Conservation (phyloP, 2,888 invertebrate species). For the Patella caerulea region DNA sequence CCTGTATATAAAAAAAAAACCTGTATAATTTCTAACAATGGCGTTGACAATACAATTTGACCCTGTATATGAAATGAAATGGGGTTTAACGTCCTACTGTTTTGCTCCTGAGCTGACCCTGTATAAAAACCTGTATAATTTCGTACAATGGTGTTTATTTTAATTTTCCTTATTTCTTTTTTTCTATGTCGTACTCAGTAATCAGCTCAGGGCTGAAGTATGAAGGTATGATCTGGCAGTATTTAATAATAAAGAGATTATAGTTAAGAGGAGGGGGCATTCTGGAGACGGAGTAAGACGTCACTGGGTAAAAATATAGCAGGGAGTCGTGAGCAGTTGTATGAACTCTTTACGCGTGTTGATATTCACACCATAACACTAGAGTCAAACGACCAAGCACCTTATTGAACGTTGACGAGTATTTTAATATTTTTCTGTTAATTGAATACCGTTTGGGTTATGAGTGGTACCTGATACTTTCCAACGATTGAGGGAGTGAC, state of each 20-base stretch:
- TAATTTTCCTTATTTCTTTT: no score
- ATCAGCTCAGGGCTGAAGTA: no score
- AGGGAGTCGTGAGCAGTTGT: not conserved
- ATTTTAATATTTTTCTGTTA: slow-evolving; percentile 7
- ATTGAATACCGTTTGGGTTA: not conserved
- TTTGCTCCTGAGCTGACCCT: no score
- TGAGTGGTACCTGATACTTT: not conserved
- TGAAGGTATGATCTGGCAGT: no score
- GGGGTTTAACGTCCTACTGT: no score
- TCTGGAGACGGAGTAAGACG: not conserved
- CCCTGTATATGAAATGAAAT: no score
- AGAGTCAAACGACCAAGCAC: slow-evolving; percentile 1
- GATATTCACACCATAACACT: not conserved
- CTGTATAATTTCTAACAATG: no score
- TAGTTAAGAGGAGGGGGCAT: not conserved
- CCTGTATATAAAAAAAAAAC: no score
- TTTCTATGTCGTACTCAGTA: no score
- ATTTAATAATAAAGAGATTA: not conserved
- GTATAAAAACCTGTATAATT: no score
- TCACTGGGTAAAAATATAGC: not conserved
- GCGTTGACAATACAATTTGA: no score
- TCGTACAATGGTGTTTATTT: no score
- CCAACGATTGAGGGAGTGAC: not conserved
- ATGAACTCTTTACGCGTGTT: not conserved
- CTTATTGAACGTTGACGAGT: not conserved